Evolutionary conservation across 2,113 vertebrate species (phyloP), one percentile per base, ranked within the genome.

Genomic region (Misgurnus mizolepis): DNA sequence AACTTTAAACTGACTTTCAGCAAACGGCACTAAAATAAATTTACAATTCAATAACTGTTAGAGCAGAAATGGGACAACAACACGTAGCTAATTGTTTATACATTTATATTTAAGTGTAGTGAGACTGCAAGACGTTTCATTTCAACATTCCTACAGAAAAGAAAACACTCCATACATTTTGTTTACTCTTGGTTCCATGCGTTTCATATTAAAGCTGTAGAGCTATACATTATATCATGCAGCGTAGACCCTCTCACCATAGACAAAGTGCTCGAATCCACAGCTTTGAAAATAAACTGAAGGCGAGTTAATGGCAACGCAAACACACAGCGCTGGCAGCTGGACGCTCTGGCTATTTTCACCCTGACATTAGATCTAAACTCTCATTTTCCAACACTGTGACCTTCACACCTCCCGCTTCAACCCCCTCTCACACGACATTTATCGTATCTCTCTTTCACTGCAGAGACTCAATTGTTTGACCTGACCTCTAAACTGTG

Each of bases 291-390:
- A 90, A 91, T 90, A 92, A 92, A 92, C 88, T 85, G 47, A 47
- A 66, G 47, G 34, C 58, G 85, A 86, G 85, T 77, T 91, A 92
- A 93, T 91, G 87, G 87, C 85, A 88, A 89, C 58, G 80, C 87
- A 91, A 91, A 92, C 91, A 91, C 88, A 86, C 88, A 74, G 71
- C 66, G 53, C 71, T 91, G 86, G 88, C 89, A 90, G 88, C 82
- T 80, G 83, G 87, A 80, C 80, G 80, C 76, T 89, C 91, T 92
- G 91, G 88, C 85, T 89, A 88, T 75, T 67, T 87, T 93, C 90
- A 90, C 84, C 62, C 45, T 86, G 89, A 91, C 89, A 90, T 79
- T 84, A 79, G 73, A 79, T 80, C 87, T 76, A 91, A 90, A 92
- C 89, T 89, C 84, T 89, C 85, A 65, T 83, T 90, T 89, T 86